Conservation (phyloP, 2,797 vertebrate species). For the Tragelaphus eurycerus region DNA sequence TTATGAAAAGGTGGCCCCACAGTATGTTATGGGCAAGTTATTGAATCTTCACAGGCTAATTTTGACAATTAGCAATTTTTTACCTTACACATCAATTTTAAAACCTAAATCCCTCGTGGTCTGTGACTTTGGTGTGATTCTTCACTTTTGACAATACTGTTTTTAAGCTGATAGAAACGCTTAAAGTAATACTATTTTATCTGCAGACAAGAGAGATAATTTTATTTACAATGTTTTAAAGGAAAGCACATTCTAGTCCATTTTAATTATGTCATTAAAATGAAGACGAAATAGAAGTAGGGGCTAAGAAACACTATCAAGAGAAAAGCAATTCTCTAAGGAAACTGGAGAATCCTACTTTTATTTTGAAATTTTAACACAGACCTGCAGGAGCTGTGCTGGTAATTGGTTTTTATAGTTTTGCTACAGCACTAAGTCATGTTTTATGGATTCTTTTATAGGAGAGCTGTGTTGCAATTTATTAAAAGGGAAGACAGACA, state of each 20-base stretch:
- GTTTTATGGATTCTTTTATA: constrained; percentile 50
- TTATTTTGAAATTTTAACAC: constrained; percentile 39
- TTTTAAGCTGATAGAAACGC: constrained; percentile 13
- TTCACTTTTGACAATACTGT: constrained; percentile 25
- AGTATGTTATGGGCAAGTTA: background rate
- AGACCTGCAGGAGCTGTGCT: background rate
- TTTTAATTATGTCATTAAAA: constrained; percentile 55
- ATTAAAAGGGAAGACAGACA: constrained; percentile 32
- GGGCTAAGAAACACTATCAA: background rate
- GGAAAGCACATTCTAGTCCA: background rate
- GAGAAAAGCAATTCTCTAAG: background rate
- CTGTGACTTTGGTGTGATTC: background rate
- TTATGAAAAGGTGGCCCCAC: background rate
- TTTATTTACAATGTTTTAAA: constrained; percentile 43
- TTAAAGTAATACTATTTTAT: background rate
- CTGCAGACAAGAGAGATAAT: background rate
- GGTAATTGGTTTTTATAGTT: constrained; percentile 34
- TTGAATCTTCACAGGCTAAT: background rate
- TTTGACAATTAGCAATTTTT: background rate
- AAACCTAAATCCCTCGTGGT: background rate
- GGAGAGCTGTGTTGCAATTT: constrained; percentile 39
- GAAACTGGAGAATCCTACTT: constrained; percentile 5
- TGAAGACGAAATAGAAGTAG: constrained; percentile 26
- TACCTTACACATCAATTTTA: background rate
- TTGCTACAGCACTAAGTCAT: background rate